These are phyloP conservation scores for Xyliphius kryptos DNA, from an alignment of 2,113 vertebrate species.

Conservation along the genomic window DNA sequence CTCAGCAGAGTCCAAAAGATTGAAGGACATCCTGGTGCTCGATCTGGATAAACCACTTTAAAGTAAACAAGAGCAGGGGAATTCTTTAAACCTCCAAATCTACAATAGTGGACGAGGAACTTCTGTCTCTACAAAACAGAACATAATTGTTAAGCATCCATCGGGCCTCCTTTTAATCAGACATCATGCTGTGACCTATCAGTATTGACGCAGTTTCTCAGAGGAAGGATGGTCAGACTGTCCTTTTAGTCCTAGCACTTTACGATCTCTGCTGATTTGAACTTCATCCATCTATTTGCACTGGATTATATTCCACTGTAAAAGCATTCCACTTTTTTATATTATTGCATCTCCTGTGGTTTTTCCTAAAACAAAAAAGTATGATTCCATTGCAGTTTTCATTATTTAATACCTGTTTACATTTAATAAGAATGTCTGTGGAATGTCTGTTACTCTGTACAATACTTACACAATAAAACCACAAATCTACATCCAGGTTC, in stretches of 20 bases:
- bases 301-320: conserved; percentile 76
- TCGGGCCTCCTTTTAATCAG: neutral
- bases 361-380: conserved; percentile 54
- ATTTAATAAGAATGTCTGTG: conserved; percentile 46
- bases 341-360: conserved; percentile 48
- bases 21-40: conserved; percentile 36
- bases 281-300: conserved; percentile 68
- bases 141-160: conserved; percentile 17
- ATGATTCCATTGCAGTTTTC: conserved; percentile 61
- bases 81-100: conserved; percentile 2
- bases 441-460: conserved; percentile 57
- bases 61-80: neutral
- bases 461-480: conserved; percentile 56
- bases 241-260: conserved; percentile 83
- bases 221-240: conserved; percentile 37
- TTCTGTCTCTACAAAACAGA: neutral
- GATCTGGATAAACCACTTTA: neutral
- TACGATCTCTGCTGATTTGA: conserved; percentile 71
- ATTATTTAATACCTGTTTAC: conserved; percentile 52
- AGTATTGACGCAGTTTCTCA: conserved; percentile 35
- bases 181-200: conserved; percentile 5
- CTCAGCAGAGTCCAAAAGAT: conserved; percentile 42
- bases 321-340: conserved; percentile 48
- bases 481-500: conserved; percentile 37
- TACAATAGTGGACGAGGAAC: neutral